phyloP scores from a whole-genome alignment of 2,797 vertebrate species.

The Emys orbicularis region DNA sequence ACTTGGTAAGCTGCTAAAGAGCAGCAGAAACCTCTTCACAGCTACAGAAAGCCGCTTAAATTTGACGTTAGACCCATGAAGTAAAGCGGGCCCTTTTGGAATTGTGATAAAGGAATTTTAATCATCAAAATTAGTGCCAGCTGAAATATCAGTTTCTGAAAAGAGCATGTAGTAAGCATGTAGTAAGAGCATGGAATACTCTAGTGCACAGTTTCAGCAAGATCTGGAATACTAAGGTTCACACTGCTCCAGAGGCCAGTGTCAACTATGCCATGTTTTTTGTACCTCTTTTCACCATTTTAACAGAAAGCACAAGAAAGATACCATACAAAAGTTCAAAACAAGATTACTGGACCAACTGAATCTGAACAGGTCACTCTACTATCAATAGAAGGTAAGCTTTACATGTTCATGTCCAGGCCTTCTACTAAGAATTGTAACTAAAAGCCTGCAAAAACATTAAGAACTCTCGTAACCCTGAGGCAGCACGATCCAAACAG shows the following conservation, averaged over 20 bases:
- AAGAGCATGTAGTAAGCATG: not conserved
- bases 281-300: not conserved
- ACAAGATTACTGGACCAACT: not conserved
- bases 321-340: not conserved
- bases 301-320: not conserved
- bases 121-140: conserved; percentile 20
- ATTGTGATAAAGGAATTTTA: conserved; percentile 39
- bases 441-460: not conserved
- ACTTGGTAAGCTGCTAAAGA: not conserved
- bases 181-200: conserved; percentile 21
- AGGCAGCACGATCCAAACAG: not conserved
- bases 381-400: not conserved
- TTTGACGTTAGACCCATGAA: conserved; percentile 24
- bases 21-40: not conserved
- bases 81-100: not conserved
- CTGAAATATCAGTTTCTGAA: conserved; percentile 24
- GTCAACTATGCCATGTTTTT: not conserved
- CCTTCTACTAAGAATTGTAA: not conserved
- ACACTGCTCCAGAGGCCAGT: not conserved
- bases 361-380: not conserved
- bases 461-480: not conserved
- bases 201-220: not conserved
- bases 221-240: not conserved
- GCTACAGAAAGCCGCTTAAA: not conserved
- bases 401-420: not conserved